These are phyloP conservation scores for Pseudomyrmex dendroicus DNA, from an alignment of 1,140 invertebrate genomes.

Conservation along the genomic window DNA sequence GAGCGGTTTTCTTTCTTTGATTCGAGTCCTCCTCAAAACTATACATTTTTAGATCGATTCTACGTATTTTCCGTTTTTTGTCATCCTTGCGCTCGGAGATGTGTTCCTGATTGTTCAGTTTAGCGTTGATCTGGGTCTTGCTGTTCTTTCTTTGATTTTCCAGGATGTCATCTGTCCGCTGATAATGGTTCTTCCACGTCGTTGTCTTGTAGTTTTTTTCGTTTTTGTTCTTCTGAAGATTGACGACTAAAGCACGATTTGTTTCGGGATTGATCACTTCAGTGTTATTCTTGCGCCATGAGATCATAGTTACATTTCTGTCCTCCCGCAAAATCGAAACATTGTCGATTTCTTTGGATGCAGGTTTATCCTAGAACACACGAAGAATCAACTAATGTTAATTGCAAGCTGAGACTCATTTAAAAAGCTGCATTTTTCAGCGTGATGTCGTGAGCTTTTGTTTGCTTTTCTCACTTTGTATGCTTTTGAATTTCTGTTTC, in stretches of 20 bases:
- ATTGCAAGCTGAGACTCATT: not conserved
- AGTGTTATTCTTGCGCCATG: conserved; percentile 61
- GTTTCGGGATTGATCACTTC: conserved; percentile 48
- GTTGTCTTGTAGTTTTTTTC: conserved; percentile 8
- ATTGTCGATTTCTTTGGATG: conserved; percentile 43
- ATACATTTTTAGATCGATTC: conserved; percentile 80
- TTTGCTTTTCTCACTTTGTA: too few species aligned
- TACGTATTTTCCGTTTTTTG: conserved; percentile 70
- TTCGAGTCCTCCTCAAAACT: conserved; percentile 77
- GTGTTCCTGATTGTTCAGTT: conserved; percentile 69
- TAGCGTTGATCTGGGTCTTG: conserved; percentile 75
- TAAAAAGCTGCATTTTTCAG: too few species aligned
- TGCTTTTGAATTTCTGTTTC: not conserved
- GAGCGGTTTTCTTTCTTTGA: conserved; percentile 48
- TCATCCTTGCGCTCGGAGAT: conserved; percentile 62
- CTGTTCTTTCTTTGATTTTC: conserved; percentile 73
- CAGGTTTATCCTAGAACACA: conserved; percentile 66
- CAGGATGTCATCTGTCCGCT: conserved; percentile 63
- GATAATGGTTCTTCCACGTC: conserved; percentile 40
- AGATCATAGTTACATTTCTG: conserved; percentile 55
- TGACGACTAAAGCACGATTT: not conserved
- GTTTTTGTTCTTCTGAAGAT: not conserved
- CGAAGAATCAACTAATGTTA: conserved; percentile 9
- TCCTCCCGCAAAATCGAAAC: conserved; percentile 26
- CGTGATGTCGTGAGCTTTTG: too few species aligned